These are phyloP conservation scores for Helogale parvula DNA, from an alignment of 2,113 vertebrate genomes.

Conservation along the genomic window DNA sequence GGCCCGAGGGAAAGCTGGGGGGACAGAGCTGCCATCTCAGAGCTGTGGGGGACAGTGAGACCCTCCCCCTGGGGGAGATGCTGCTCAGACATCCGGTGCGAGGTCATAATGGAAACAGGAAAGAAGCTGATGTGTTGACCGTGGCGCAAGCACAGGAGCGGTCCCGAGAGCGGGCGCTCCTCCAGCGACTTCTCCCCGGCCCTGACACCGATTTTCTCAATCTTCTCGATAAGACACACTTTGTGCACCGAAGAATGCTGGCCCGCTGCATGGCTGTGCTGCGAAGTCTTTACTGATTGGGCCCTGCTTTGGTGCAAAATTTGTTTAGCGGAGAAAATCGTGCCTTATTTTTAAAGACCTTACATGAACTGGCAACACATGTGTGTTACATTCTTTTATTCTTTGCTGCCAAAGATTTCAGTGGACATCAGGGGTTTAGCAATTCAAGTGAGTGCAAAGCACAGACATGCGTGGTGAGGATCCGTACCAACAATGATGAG, in stretches of 20 bases:
- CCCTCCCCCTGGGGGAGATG: background rate
- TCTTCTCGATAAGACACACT: background rate
- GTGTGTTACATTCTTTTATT: background rate
- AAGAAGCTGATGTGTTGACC: background rate
- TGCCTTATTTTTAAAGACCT: background rate
- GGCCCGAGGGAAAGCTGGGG: background rate
- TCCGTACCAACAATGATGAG: rapidly evolving
- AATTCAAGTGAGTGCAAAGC: rapidly evolving
- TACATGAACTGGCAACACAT: background rate
- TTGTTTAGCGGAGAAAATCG: background rate
- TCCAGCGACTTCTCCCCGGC: background rate
- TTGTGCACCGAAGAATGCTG: background rate
- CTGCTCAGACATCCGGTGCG: background rate
- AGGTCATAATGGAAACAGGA: background rate
- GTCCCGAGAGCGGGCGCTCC: background rate
- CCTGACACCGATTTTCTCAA: background rate
- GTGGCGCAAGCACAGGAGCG: background rate
- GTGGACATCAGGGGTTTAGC: background rate
- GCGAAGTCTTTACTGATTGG: background rate
- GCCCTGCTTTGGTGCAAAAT: constrained; percentile 42
- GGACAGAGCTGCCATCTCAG: rapidly evolving
- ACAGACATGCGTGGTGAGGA: background rate
- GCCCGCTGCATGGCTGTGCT: background rate
- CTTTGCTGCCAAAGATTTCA: background rate
- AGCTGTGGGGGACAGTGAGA: background rate